Conservation (phyloP, 2,888 invertebrate genomes). For the Campoletis raptor region DNA sequence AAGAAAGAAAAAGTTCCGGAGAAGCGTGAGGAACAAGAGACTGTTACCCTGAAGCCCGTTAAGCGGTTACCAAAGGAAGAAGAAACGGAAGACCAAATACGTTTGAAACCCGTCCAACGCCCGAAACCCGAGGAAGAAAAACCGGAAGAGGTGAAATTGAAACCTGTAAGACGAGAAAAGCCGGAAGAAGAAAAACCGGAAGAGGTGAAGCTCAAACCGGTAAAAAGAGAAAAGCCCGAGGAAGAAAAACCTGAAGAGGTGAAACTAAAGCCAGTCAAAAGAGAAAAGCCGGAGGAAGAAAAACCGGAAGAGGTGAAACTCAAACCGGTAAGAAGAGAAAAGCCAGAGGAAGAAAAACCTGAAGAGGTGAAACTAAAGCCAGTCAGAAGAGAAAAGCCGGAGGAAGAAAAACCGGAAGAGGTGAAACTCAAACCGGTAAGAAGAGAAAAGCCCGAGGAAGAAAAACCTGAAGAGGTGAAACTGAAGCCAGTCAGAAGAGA, state of each 20-base stretch:
- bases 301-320: slow-evolving; percentile 73
- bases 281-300: slow-evolving; percentile 74
- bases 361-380: slow-evolving; percentile 71
- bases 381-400: slow-evolving; percentile 53
- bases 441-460: slow-evolving; percentile 72
- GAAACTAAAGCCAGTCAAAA: slow-evolving; percentile 78
- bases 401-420: slow-evolving; percentile 74
- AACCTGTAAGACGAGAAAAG: slow-evolving; percentile 79
- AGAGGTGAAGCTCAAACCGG: slow-evolving; percentile 66
- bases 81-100: slow-evolving; percentile 65
- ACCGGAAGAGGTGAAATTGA: slow-evolving; percentile 73
- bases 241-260: slow-evolving; percentile 75
- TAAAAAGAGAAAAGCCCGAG: slow-evolving; percentile 62
- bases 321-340: slow-evolving; percentile 57
- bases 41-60: slow-evolving; percentile 68
- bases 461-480: slow-evolving; percentile 74
- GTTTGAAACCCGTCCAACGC: slow-evolving; percentile 55
- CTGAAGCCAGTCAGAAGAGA: slow-evolving; percentile 78
- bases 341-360: slow-evolving; percentile 69
- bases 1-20: slow-evolving; percentile 69
- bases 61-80: slow-evolving; percentile 69
- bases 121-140: slow-evolving; percentile 68
- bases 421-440: slow-evolving; percentile 79
- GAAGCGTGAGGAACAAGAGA: slow-evolving; percentile 71
- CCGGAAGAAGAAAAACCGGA: slow-evolving; percentile 82